phyloP scores from a whole-genome alignment of 2,797 vertebrate genomes.

The Babyrousa celebensis region DNA sequence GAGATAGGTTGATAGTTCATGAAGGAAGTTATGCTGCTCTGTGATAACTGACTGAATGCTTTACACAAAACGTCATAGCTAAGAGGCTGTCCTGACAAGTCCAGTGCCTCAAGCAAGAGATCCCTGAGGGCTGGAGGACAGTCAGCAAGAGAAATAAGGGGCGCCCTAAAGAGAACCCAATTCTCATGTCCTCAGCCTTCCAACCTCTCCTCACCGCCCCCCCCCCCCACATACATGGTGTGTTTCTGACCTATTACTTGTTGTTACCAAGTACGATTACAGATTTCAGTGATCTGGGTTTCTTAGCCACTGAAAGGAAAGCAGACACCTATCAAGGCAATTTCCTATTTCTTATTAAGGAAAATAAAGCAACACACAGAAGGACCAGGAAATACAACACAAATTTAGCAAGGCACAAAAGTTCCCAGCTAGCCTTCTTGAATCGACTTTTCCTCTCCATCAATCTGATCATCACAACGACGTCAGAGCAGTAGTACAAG shows the following conservation, averaged over 20 bases:
- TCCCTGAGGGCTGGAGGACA: neutral
- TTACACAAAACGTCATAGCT: conserved; percentile 53
- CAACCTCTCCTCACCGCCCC: neutral
- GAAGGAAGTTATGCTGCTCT: conserved; percentile 54
- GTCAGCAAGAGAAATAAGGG: neutral
- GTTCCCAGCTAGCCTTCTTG: neutral
- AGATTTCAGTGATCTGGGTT: conserved; percentile 1
- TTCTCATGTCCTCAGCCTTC: neutral
- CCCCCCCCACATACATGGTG: neutral
- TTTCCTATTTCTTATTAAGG: neutral
- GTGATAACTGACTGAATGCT: conserved; percentile 26
- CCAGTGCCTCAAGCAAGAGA: neutral
- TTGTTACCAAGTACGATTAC: conserved; percentile 33
- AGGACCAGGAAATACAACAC: conserved; percentile 12
- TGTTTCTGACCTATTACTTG: neutral
- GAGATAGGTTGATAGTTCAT: conserved; percentile 80
- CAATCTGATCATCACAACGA: neutral
- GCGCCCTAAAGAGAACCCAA: neutral
- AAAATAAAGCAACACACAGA: conserved; percentile 26
- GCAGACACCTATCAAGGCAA: neutral
- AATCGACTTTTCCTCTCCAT: neutral
- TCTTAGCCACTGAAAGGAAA: neutral
- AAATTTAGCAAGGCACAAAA: neutral
- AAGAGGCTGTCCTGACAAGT: neutral
- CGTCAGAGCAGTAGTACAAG: neutral